A percentile compares a stretch with the other conserved stretches of the same genome.
These are phyloP conservation scores for Buteo buteo DNA, from an alignment of 2,113 vertebrate species.

Conservation along the genomic window DNA sequence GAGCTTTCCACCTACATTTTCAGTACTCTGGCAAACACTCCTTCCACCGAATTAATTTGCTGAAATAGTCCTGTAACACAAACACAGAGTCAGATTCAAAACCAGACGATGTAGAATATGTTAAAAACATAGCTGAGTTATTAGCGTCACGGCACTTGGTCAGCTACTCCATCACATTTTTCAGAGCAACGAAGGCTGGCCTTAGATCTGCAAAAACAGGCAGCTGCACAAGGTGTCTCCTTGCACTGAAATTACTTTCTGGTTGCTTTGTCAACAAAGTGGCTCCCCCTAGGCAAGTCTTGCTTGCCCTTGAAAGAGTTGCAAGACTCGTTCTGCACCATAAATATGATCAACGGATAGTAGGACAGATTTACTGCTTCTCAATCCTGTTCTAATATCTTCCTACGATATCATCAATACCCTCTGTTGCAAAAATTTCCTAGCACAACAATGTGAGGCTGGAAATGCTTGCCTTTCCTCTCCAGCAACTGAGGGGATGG, in stretches of 20 bases:
- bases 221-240: constrained; percentile 1
- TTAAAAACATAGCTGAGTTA: not conserved
- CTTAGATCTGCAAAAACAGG: not conserved
- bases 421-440: not conserved
- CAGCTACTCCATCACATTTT: not conserved
- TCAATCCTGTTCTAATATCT: not conserved
- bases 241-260: constrained; percentile 6
- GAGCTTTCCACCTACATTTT: not conserved
- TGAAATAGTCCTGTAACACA: not conserved
- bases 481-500: not conserved
- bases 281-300: not conserved
- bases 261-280: constrained; percentile 51
- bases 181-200: not conserved
- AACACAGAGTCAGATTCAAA: not conserved
- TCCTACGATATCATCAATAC: not conserved
- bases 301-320: constrained; percentile 34
- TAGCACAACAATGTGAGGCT: not conserved
- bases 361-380: constrained; percentile 3
- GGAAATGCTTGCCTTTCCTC: not conserved
- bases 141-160: not conserved
- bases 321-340: constrained; percentile 1
- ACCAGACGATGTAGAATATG: not conserved
- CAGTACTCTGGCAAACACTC: not conserved
- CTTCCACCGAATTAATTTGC: not conserved
- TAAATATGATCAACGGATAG: not conserved